phyloP scores from a whole-genome alignment of 2,113 vertebrate genomes.

The Trichechus manatus region DNA sequence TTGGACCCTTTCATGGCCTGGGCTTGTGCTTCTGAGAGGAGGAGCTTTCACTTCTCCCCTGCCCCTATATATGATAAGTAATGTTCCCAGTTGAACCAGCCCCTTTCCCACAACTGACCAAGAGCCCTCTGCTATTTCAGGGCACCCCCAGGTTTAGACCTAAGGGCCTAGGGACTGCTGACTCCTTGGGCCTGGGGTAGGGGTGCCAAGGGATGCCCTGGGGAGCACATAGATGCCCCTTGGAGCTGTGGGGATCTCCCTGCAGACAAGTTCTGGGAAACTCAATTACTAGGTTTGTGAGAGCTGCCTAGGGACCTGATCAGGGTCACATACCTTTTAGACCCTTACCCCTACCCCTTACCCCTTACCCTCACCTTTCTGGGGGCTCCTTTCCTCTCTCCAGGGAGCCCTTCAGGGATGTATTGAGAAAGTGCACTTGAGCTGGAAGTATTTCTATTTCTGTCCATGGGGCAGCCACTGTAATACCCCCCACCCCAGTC shows the following conservation, averaged over 20 bases:
- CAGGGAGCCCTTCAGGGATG: background rate
- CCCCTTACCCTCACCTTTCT: background rate
- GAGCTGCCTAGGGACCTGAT: background rate
- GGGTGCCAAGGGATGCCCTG: background rate
- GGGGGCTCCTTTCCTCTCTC: background rate
- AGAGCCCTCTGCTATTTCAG: background rate
- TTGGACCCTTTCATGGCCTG: background rate
- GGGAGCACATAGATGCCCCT: background rate
- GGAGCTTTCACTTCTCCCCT: background rate
- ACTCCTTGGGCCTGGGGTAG: background rate
- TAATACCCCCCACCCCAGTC: background rate
- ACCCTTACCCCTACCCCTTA: background rate
- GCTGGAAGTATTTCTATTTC: background rate
- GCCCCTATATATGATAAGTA: background rate
- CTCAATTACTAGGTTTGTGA: background rate
- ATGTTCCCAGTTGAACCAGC: background rate
- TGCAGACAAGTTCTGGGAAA: conserved; percentile 29
- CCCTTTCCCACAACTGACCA: background rate
- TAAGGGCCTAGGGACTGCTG: background rate
- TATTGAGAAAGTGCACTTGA: background rate
- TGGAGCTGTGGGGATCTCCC: background rate
- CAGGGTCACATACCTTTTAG: background rate
- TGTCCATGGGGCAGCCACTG: background rate
- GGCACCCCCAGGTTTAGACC: background rate
- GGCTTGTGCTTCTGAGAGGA: background rate